These are phyloP conservation scores for Synergus itoensis DNA, from an alignment of 2,888 invertebrate genomes.

Conservation along the genomic window DNA sequence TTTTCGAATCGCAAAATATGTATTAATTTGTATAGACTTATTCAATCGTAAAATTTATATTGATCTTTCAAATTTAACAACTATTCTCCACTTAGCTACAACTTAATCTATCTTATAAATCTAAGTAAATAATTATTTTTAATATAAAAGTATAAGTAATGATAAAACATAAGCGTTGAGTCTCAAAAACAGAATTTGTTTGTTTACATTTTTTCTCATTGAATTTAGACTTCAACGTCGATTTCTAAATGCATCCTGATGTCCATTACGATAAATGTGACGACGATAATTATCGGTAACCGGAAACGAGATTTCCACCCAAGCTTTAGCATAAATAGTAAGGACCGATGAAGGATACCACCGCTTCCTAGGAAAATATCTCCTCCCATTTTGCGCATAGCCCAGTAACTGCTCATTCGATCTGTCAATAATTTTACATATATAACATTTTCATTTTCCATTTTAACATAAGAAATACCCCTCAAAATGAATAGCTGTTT, in stretches of 20 bases:
- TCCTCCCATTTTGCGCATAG: constrained; percentile 58
- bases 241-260: constrained; percentile 85
- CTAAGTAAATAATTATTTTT: not conserved
- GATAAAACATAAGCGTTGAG: not conserved
- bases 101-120: not conserved
- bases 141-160: constrained; percentile 1
- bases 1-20: not conserved
- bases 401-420: not conserved
- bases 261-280: constrained; percentile 84
- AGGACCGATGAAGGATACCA: constrained; percentile 77
- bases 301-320: constrained; percentile 86
- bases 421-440: not conserved
- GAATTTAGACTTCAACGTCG: not conserved
- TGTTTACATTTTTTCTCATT: not conserved
- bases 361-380: constrained; percentile 69
- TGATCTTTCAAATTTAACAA: not conserved
- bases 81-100: not conserved
- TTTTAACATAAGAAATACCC: not conserved
- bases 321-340: constrained; percentile 85
- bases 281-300: constrained; percentile 83
- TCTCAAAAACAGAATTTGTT: not conserved
- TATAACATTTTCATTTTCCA: not conserved
- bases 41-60: not conserved
- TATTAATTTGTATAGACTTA: not conserved
- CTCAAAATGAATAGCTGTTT: not conserved